phyloP scores from a whole-genome alignment of 2,888 invertebrate species.

The Cenopis cana region DNA sequence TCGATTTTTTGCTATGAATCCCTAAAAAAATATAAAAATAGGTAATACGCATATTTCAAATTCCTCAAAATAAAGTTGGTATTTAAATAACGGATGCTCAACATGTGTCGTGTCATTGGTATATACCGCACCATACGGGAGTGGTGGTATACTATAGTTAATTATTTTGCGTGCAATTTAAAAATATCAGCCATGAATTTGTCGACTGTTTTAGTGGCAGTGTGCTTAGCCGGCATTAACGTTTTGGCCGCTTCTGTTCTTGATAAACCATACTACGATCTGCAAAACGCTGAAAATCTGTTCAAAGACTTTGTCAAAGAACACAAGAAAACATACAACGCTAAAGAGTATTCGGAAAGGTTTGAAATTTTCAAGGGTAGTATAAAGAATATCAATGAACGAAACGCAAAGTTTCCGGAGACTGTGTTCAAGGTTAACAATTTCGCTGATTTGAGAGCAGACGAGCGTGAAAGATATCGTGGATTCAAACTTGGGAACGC shows the following conservation, averaged over 20 bases:
- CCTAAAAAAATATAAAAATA: too few species aligned
- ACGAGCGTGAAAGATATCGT: not conserved
- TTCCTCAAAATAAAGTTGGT: too few species aligned
- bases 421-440: conserved; percentile 3
- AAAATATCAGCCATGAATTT: not conserved
- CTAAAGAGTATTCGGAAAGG: conserved; percentile 12
- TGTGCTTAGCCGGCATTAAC: not conserved
- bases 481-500: not conserved
- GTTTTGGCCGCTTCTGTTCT: not conserved
- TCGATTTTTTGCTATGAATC: too few species aligned
- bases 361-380: conserved; percentile 13
- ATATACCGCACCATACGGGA: too few species aligned
- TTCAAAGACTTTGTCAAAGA: conserved; percentile 2
- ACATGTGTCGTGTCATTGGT: too few species aligned
- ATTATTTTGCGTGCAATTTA: not conserved
- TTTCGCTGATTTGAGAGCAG: conserved; percentile 15
- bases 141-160: not conserved
- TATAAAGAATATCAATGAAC: conserved; percentile 5
- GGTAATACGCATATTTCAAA: too few species aligned
- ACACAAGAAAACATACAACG: conserved; percentile 17
- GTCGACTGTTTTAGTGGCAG: not conserved
- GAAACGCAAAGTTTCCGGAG: not conserved
- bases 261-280: conserved; percentile 10
- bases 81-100: too few species aligned
- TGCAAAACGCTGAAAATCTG: not conserved